These are phyloP conservation scores for Leptobrachium leishanense DNA, from an alignment of 2,113 vertebrate species.

Conservation along the genomic window DNA sequence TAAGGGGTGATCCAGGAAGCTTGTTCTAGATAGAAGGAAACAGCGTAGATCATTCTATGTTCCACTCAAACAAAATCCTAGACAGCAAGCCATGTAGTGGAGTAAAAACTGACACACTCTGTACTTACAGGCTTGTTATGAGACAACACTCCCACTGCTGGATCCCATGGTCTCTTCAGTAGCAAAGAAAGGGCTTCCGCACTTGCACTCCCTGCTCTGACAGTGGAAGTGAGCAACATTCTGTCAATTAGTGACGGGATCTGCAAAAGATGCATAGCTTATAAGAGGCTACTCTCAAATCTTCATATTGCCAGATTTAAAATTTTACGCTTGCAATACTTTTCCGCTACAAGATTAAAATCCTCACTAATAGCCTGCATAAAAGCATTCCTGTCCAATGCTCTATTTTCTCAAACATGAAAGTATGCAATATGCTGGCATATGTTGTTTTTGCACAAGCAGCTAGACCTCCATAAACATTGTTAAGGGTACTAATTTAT, in stretches of 20 bases:
- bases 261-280: constrained; percentile 57
- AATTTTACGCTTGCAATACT: no score
- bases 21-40: constrained; percentile 76
- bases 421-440: neutral
- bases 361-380: no score
- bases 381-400: neutral
- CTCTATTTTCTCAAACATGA: neutral
- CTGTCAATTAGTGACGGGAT: constrained; percentile 91
- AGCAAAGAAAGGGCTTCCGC: constrained; percentile 91
- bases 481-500: no score
- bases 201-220: constrained; percentile 84
- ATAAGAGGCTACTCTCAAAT: neutral
- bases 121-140: constrained; percentile 92
- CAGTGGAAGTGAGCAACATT: constrained; percentile 86
- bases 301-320: no score
- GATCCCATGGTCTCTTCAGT: constrained; percentile 95
- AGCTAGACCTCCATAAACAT: no score
- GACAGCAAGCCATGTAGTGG: neutral
- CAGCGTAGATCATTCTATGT: neutral
- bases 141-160: constrained; percentile 91
- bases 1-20: constrained; percentile 90
- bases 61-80: neutral
- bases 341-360: no score
- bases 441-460: no score
- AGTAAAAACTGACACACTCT: constrained; percentile 59